Evolutionary conservation across 2,113 vertebrate genomes (phyloP).

Genomic region (Notothenia coriiceps): DNA sequence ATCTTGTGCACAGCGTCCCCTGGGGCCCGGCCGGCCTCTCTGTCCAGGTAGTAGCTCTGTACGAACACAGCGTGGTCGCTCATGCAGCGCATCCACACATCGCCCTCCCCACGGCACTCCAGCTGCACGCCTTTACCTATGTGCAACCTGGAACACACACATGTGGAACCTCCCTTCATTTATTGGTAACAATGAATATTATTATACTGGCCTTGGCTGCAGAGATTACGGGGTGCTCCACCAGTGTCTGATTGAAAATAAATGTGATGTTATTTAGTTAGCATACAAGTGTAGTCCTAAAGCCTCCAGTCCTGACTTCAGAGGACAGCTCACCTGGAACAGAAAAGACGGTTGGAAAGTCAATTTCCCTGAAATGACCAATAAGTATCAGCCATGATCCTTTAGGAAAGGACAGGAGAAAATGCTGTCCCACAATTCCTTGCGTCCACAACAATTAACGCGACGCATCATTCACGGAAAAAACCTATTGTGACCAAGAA

Average conservation of each 20-base stretch:
- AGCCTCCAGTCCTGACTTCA: not conserved
- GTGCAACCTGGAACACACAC: slow-evolving; percentile 75
- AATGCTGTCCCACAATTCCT: too few species aligned
- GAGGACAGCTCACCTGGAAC: not conserved
- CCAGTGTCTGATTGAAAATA: too few species aligned
- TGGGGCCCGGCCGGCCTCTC: slow-evolving; percentile 87
- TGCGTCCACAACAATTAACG: too few species aligned
- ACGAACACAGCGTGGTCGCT: slow-evolving; percentile 87
- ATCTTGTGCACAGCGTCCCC: slow-evolving; percentile 90
- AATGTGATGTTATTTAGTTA: too few species aligned
- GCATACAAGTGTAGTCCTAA: too few species aligned
- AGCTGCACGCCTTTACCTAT: slow-evolving; percentile 85
- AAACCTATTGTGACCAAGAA: not conserved
- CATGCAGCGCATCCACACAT: slow-evolving; percentile 86
- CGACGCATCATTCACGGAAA: too few species aligned
- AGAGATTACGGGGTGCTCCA: not conserved
- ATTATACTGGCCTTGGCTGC: not conserved
- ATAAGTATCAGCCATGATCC: too few species aligned
- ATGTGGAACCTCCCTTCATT: not conserved
- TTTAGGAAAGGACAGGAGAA: too few species aligned
- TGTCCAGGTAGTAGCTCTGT: slow-evolving; percentile 86
- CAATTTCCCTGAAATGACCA: too few species aligned
- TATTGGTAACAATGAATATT: not conserved
- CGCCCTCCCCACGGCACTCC: slow-evolving; percentile 84
- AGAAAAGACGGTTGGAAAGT: not conserved